Conservation (phyloP, 2,113 vertebrate species). For the Nanorana parkeri region DNA sequence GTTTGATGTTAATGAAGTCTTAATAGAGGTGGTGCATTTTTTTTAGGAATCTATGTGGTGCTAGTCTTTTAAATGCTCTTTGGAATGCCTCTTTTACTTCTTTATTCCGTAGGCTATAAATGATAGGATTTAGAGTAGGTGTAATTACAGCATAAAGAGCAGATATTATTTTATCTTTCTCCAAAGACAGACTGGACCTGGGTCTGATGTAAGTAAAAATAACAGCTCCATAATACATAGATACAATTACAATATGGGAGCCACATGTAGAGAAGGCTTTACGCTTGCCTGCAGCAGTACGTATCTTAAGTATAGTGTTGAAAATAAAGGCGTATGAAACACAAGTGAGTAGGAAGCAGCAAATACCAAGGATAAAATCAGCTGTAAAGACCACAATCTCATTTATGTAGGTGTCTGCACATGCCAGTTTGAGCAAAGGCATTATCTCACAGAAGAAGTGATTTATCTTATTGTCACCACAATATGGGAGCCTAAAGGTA, state of each 20-base stretch:
- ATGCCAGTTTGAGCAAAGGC: conserved; percentile 63
- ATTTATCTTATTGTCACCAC: conserved; percentile 62
- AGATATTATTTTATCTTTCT: conserved; percentile 43
- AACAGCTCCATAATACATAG: conserved; percentile 47
- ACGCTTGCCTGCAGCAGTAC: conserved; percentile 60
- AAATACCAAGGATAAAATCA: conserved; percentile 62
- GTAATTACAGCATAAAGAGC: conserved; percentile 42
- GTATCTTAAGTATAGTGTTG: conserved; percentile 59
- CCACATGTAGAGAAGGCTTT: conserved; percentile 66
- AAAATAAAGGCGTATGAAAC: conserved; percentile 64
- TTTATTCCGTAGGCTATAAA: conserved; percentile 45
- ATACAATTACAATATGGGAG: conserved; percentile 62
- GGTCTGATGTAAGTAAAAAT: conserved; percentile 45
- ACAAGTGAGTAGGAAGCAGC: conserved; percentile 64
- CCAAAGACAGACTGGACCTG: conserved; percentile 31
- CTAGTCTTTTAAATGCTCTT: not conserved
- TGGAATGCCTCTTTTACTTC: conserved; percentile 44
- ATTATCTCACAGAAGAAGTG: conserved; percentile 69
- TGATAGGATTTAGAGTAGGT: conserved; percentile 43
- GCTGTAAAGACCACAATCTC: conserved; percentile 63
- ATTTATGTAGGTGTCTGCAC: conserved; percentile 60
- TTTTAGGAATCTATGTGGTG: not conserved
- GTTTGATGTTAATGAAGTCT: too few relatives aligned
- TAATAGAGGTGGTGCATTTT: too few relatives aligned
- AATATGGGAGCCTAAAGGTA: conserved; percentile 62